Conservation (phyloP, 2,888 invertebrate genomes). For the Octodonta nipae region DNA sequence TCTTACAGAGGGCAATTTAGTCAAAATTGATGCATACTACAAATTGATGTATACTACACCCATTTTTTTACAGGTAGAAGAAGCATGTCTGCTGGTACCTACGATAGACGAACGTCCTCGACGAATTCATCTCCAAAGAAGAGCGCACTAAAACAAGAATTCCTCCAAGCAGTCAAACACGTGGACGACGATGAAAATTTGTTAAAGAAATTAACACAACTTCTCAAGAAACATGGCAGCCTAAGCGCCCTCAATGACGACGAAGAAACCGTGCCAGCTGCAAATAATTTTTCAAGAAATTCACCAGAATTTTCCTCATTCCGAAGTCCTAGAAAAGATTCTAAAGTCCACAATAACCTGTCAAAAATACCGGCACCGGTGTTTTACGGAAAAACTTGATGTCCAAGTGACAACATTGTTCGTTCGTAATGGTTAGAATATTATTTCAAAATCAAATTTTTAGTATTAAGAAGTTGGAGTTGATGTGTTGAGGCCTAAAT, state of each 20-base stretch:
- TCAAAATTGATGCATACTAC: no score
- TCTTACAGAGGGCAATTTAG: no score
- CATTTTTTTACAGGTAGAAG: slow-evolving; percentile 19
- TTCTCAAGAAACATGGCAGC: slow-evolving; percentile 47
- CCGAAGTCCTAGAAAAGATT: slow-evolving; percentile 41
- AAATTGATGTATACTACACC: no score
- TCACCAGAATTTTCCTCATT: slow-evolving; percentile 20
- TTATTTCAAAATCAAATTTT: no score
- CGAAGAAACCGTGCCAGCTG: slow-evolving; percentile 38
- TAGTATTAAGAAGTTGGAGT: no score
- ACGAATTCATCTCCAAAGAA: slow-evolving; percentile 51
- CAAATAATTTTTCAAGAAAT: slow-evolving; percentile 11
- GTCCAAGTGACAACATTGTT: no score
- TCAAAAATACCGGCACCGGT: slow-evolving; percentile 44
- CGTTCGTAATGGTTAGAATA: no score
- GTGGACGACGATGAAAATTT: slow-evolving; percentile 62
- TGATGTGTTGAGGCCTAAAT: no score
- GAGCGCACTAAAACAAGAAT: slow-evolving; percentile 54
- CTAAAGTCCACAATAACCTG: slow-evolving; percentile 36
- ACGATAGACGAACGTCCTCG: slow-evolving; percentile 37
- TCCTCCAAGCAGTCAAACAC: slow-evolving; percentile 55
- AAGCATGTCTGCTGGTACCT: slow-evolving; percentile 35
- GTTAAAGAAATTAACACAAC: slow-evolving; percentile 59
- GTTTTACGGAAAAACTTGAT: no score
- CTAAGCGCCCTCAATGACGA: slow-evolving; percentile 47